Evolutionary conservation across 2,797 vertebrate genomes (phyloP).

Genomic region (Coccyzus lansbergi): DNA sequence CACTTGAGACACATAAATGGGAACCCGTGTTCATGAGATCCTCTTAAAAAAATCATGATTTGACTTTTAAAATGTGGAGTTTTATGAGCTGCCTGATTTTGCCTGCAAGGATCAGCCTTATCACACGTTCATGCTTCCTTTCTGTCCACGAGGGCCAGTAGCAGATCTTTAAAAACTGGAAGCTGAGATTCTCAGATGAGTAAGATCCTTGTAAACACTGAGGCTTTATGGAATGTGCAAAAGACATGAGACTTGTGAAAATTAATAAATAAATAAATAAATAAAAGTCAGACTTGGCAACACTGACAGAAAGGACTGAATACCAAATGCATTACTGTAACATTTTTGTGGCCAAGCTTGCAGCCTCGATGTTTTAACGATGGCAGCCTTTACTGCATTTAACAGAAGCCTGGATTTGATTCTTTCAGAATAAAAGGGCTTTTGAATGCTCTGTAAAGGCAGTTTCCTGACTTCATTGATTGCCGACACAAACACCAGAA

Average conservation of each 20-base stretch:
- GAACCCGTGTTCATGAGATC: constrained; percentile 11
- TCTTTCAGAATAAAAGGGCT: constrained; percentile 46
- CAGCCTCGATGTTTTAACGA: constrained; percentile 56
- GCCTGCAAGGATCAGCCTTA: constrained; percentile 35
- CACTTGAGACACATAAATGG: constrained; percentile 28
- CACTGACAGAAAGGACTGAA: constrained; percentile 7
- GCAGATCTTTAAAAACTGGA: constrained; percentile 31
- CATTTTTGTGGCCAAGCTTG: constrained; percentile 65
- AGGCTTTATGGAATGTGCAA: constrained; percentile 33
- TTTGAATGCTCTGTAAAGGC: constrained; percentile 60
- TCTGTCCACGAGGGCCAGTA: neutral
- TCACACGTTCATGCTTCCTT: neutral
- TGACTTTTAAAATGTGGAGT: neutral
- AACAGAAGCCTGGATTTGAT: constrained; percentile 64
- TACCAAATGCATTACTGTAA: constrained; percentile 35
- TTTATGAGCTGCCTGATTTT: constrained; percentile 33
- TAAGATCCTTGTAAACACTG: constrained; percentile 37
- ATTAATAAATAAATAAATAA: constrained; percentile 47
- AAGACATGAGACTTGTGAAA: constrained; percentile 57
- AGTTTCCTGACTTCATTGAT: constrained; percentile 46
- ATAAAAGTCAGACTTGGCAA: constrained; percentile 36
- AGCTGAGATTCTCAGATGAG: constrained; percentile 37
- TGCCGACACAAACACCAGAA: constrained; percentile 41
- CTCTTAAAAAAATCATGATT: constrained; percentile 43
- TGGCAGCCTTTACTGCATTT: constrained; percentile 39